Evolutionary conservation across 2,113 vertebrate genomes (phyloP), one percentile per base, ranked within the genome.

Genomic region (Hypanus sabinus): DNA sequence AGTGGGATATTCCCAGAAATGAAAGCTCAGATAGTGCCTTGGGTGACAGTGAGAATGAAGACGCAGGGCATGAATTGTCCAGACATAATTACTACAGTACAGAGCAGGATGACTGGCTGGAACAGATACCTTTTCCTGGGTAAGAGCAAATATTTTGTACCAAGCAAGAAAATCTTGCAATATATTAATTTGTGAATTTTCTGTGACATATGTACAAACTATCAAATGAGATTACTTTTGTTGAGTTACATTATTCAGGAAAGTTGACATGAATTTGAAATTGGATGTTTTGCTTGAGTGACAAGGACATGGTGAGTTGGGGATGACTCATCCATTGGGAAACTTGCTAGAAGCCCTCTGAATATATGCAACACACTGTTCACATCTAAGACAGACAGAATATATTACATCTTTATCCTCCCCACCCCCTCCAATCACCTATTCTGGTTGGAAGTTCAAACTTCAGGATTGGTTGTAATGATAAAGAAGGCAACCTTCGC

Each of bases 1-100:
- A 99, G 94, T 99, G 98, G 98, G 99, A 99, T 96, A 99, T 99
- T 96, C 99, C 99, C 83, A 98, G 99, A 95, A 99, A 99, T 93
- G 99, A 99, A 97, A 99, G 99, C 96, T 99, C 98, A 77, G 99
- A 99, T 94, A 99, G 99, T 94, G 99, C 99, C 12, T 96, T 99
- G 94, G 99, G 99, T 14, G 99, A 99, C 97, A 99, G 99, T 1
- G 99, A 99, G 95, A 99, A 97, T 24, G 99, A 99, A 96, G 98
- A 98, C 33, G 95, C 97, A 0, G 96, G 96, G 62, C 97, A 97
- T 9, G 98, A 98, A 79, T 94, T 96, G 0, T 94, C 94, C 1
- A 96, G 96, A 94, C 96, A 96, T 93, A 96, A 94, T 95, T 97
- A 97, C 55, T 98, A 97, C 2, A 96, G 96, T 94, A 96, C 97